phyloP scores from a whole-genome alignment of 1,140 invertebrate genomes.

The Atta cephalotes region DNA sequence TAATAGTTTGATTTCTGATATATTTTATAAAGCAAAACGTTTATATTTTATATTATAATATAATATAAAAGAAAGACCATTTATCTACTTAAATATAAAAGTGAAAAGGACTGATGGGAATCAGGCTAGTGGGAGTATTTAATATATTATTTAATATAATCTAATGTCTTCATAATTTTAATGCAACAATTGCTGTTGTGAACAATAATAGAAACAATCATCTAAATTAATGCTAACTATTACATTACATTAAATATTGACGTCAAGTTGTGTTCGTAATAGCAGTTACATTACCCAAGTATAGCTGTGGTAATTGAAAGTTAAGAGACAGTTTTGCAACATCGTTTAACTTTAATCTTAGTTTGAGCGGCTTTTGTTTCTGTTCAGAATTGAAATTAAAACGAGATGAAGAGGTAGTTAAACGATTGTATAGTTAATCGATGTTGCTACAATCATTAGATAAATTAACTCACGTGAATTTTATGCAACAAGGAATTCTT shows the following conservation, averaged over 20 bases:
- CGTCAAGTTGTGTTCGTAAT: not conserved
- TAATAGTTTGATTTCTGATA: not conserved
- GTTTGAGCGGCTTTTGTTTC: slow-evolving; percentile 25
- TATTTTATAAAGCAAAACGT: slow-evolving; percentile 6
- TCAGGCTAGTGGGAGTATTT: not conserved
- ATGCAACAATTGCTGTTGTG: not conserved
- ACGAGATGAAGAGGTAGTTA: not conserved
- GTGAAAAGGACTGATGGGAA: too few relatives aligned
- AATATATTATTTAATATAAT: too few relatives aligned
- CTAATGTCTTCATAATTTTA: not conserved
- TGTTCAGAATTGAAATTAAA: slow-evolving; percentile 18
- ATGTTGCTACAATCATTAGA: slow-evolving; percentile 13
- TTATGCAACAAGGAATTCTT: not conserved
- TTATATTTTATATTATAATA: not conserved
- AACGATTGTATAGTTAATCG: slow-evolving; percentile 39
- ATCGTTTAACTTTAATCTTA: slow-evolving; percentile 32
- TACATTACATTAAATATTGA: slow-evolving; percentile 12
- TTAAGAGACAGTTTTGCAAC: slow-evolving; percentile 44
- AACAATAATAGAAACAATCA: not conserved
- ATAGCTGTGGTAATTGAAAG: slow-evolving; percentile 12
- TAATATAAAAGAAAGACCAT: not conserved
- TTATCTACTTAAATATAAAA: not conserved
- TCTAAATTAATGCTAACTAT: slow-evolving; percentile 4
- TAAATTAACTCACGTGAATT: slow-evolving; percentile 23
- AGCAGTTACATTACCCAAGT: slow-evolving; percentile 23